phyloP scores from a whole-genome alignment of 2,888 invertebrate species.

The Achlya flavicornis region DNA sequence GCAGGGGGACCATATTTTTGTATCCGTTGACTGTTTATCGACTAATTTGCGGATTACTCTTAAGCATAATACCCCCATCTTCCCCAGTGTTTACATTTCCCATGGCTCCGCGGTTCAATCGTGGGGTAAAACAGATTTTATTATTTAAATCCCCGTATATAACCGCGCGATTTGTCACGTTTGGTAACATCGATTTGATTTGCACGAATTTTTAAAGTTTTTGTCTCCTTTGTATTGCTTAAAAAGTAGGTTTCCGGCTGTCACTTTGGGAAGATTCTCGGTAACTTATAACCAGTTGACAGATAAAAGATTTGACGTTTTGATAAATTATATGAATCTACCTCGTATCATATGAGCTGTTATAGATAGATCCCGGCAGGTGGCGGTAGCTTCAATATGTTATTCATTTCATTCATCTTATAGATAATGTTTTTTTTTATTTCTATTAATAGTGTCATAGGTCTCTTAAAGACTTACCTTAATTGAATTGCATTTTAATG shows the following conservation, averaged over 20 bases:
- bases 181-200: slow-evolving; percentile 54
- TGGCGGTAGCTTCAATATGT: no score
- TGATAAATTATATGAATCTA: no score
- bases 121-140: slow-evolving; percentile 65
- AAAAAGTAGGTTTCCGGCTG: slow-evolving; percentile 21
- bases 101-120: slow-evolving; percentile 58
- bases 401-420: no score
- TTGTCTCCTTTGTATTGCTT: slow-evolving; percentile 24
- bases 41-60: slow-evolving; percentile 72
- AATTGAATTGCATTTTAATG: no score
- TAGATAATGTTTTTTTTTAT: no score
- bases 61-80: slow-evolving; percentile 54
- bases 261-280: slow-evolving; percentile 16
- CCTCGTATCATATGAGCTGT: no score
- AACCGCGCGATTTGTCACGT: slow-evolving; percentile 72
- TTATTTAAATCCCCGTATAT: slow-evolving; percentile 75
- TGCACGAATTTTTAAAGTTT: slow-evolving; percentile 48
- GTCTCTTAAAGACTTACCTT: no score
- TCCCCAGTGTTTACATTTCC: slow-evolving; percentile 77
- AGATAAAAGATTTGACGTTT: not conserved
- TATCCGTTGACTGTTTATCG: slow-evolving; percentile 54
- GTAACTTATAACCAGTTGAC: not conserved
- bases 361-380: no score
- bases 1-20: slow-evolving; percentile 26
- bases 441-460: no score